Evolutionary conservation across 2,113 vertebrate genomes (phyloP).

Genomic region (Orcinus orca): DNA sequence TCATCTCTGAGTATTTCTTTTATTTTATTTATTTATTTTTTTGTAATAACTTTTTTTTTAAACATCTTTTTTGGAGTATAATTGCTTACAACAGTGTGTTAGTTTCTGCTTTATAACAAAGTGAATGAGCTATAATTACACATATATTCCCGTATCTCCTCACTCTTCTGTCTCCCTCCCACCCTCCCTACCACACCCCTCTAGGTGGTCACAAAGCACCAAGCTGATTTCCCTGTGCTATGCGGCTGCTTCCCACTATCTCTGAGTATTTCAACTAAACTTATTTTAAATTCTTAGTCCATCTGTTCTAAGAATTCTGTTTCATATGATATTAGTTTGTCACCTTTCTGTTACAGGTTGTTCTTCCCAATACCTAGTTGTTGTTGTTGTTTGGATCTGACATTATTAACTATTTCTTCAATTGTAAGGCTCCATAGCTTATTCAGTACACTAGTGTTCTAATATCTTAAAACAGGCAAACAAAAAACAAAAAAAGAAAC

Average conservation of each 20-base stretch:
- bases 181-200: too few relatives aligned
- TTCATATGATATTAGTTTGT: not conserved
- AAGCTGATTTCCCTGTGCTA: too few relatives aligned
- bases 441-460: not conserved
- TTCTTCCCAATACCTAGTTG: not conserved
- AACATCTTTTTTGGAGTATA: too few relatives aligned
- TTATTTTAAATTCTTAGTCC: conserved; percentile 21
- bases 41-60: too few relatives aligned
- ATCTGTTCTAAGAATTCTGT: conserved; percentile 5
- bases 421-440: not conserved
- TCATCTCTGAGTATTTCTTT: not conserved
- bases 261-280: not conserved
- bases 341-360: not conserved
- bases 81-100: too few relatives aligned
- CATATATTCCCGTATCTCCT: too few relatives aligned
- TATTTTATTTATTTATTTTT: too few relatives aligned
- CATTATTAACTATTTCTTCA: not conserved
- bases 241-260: not conserved
- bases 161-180: too few relatives aligned
- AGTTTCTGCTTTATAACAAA: too few relatives aligned
- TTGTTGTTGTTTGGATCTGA: not conserved
- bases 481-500: not conserved
- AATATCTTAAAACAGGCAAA: not conserved
- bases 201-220: too few relatives aligned
- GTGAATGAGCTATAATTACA: too few relatives aligned